phyloP scores from a whole-genome alignment of 2,113 vertebrate species.

The Odocoileus virginianus region DNA sequence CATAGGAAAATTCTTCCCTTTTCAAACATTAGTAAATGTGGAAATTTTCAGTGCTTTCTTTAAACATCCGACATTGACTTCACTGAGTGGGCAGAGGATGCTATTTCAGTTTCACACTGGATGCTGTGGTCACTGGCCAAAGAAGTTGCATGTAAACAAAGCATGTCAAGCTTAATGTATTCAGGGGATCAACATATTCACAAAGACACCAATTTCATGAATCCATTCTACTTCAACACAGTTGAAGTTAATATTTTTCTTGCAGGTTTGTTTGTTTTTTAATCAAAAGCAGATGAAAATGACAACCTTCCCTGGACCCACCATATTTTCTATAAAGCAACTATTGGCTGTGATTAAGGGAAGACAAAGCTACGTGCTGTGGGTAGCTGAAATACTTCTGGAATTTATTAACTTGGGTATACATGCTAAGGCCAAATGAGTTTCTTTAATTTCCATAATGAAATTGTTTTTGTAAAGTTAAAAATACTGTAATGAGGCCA shows the following conservation, averaged over 20 bases:
- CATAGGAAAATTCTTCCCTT: not conserved
- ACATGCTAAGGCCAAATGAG: constrained; percentile 83
- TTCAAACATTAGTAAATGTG: not conserved
- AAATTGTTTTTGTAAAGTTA: constrained; percentile 90
- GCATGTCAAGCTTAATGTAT: not conserved
- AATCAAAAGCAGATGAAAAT: constrained; percentile 67
- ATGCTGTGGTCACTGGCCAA: not conserved
- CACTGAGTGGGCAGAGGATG: not conserved
- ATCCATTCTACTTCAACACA: constrained; percentile 1
- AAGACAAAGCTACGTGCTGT: constrained; percentile 70
- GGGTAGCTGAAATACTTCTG: constrained; percentile 77
- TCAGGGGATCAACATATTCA: not conserved
- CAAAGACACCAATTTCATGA: constrained; percentile 7
- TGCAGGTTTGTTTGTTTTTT: constrained; percentile 55
- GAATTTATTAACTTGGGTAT: constrained; percentile 84
- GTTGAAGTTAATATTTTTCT: constrained; percentile 52
- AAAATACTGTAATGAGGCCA: constrained; percentile 90
- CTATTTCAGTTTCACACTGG: not conserved
- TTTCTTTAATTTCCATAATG: constrained; percentile 90
- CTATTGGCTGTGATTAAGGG: constrained; percentile 74
- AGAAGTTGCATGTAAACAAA: not conserved
- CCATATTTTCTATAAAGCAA: constrained; percentile 58
- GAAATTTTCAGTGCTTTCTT: not conserved
- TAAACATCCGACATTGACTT: not conserved
- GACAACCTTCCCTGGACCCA: constrained; percentile 46